Evolutionary conservation across 2,113 vertebrate species (phyloP).

Genomic region (Xiphorhynchus elegans): DNA sequence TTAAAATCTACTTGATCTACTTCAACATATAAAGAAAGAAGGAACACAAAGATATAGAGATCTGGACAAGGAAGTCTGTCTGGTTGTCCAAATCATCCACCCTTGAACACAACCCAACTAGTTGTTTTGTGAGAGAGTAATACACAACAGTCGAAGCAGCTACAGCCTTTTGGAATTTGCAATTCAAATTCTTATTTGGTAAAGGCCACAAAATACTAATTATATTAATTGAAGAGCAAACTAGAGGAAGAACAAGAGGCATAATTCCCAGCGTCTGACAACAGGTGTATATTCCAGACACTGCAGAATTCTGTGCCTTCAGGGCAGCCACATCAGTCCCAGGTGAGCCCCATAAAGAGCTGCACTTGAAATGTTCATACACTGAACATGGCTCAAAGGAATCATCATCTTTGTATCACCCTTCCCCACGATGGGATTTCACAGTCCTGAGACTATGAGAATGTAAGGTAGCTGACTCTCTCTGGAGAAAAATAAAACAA

Average conservation of each 20-base stretch:
- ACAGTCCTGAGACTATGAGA: neutral
- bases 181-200: neutral
- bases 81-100: neutral
- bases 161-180: neutral
- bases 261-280: neutral
- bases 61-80: neutral
- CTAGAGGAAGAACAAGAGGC: neutral
- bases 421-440: neutral
- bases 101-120: neutral
- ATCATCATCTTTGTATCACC: neutral
- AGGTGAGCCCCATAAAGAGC: neutral
- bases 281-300: neutral
- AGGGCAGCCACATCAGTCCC: neutral
- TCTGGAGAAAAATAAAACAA: neutral
- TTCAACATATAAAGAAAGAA: neutral
- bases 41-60: neutral
- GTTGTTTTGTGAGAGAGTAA: neutral
- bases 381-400: neutral
- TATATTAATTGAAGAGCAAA: neutral
- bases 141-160: neutral
- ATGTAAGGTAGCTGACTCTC: neutral
- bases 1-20: neutral
- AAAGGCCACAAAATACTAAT: neutral
- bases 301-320: neutral
- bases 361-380: neutral